phyloP scores from a whole-genome alignment of 2,113 vertebrate species.

The Chamaea fasciata region DNA sequence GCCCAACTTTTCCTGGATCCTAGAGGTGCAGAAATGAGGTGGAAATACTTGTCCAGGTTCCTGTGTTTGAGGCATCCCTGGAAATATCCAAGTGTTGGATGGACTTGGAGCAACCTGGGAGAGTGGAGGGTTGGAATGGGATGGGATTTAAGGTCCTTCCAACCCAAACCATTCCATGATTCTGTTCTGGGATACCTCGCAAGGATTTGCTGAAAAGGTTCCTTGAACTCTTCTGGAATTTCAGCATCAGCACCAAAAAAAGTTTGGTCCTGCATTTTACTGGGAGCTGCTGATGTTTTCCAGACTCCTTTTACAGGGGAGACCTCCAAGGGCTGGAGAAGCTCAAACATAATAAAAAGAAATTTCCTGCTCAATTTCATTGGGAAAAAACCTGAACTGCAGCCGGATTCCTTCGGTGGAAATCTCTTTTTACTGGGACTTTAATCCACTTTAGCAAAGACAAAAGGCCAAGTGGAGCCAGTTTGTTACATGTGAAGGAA shows the following conservation, averaged over 20 bases:
- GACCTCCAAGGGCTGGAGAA: neutral
- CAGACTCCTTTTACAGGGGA: neutral
- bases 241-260: neutral
- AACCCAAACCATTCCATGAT: neutral
- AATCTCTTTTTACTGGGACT: neutral
- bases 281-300: neutral
- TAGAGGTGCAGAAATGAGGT: neutral
- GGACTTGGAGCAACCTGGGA: neutral
- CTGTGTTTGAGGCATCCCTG: neutral
- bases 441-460: neutral
- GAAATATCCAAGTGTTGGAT: neutral
- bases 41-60: neutral
- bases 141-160: neutral
- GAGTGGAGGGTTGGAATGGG: neutral
- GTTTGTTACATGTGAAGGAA: neutral
- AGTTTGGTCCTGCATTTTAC: neutral
- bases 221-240: neutral
- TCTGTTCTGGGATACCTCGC: neutral
- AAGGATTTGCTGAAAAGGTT: neutral
- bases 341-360: neutral
- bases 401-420: neutral
- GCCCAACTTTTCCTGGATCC: neutral
- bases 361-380: neutral
- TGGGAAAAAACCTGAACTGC: neutral
- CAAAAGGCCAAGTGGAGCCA: neutral